phyloP scores from a whole-genome alignment of 2,797 vertebrate genomes.

The Dicrostonyx torquatus region DNA sequence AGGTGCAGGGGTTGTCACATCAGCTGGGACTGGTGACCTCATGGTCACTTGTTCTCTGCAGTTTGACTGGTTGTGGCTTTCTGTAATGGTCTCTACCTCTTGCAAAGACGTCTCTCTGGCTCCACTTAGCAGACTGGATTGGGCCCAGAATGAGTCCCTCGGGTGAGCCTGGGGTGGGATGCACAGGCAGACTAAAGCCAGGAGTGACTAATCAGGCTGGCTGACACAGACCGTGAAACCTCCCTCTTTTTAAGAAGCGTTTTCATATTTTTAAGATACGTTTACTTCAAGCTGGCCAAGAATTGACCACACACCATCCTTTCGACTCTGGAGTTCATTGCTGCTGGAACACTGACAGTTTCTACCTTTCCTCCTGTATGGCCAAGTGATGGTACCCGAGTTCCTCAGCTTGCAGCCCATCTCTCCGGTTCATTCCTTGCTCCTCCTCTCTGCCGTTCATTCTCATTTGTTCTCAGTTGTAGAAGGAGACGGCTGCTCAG shows the following conservation, averaged over 20 bases:
- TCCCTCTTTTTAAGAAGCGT: too few relatives aligned
- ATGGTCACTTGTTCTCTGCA: background rate
- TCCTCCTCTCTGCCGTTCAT: background rate
- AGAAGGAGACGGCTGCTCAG: too few relatives aligned
- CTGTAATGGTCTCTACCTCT: background rate
- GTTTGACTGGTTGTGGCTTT: background rate
- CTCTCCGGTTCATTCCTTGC: background rate
- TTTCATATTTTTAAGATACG: too few relatives aligned
- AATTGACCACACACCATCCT: background rate
- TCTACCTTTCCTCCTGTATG: background rate
- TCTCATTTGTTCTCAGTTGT: background rate
- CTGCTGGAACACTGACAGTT: background rate
- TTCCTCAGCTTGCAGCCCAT: background rate
- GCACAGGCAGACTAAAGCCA: background rate
- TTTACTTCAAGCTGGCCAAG: background rate
- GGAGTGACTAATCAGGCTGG: background rate
- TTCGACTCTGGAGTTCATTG: background rate
- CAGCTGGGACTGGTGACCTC: background rate
- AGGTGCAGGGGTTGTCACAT: too few relatives aligned
- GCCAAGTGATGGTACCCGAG: background rate
- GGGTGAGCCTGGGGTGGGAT: background rate
- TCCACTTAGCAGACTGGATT: background rate
- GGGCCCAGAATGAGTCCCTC: background rate
- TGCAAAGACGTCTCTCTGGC: background rate
- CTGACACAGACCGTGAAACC: too few relatives aligned